phyloP scores from a whole-genome alignment of 2,888 invertebrate species.

The Caenorhabditis sulstoni region DNA sequence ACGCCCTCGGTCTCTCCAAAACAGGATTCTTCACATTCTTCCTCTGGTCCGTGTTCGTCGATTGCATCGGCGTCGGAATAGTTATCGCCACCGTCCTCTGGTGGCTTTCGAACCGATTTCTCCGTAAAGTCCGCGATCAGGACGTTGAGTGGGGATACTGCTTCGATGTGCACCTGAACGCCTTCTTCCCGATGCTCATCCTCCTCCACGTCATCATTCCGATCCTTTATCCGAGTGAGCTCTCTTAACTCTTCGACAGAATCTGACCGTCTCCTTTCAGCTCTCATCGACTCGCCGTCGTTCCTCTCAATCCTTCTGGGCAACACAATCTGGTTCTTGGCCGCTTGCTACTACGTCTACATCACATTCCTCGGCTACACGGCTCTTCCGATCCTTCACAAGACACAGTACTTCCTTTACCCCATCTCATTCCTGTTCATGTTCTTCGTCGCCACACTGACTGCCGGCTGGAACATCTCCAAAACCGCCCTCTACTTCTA shows the following conservation, averaged over 20 bases:
- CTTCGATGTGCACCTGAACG: conserved; percentile 98
- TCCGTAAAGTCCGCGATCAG: conserved; percentile 85
- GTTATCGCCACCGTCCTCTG: conserved; percentile 89
- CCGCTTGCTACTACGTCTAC: conserved; percentile 93
- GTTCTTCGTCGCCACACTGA: conserved; percentile 87
- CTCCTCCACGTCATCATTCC: conserved; percentile 94
- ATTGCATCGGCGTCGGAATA: conserved; percentile 92
- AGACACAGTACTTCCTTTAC: conserved; percentile 89
- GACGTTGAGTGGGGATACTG: conserved; percentile 99
- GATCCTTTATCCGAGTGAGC: conserved; percentile 87
- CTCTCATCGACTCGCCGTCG: conserved; percentile 87
- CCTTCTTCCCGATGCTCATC: conserved; percentile 96
- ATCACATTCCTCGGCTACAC: conserved; percentile 97
- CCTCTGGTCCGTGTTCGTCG: conserved; percentile 93
- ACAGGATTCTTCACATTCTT: conserved; percentile 87
- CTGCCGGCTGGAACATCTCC: conserved; percentile 88
- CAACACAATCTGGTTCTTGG: conserved; percentile 94
- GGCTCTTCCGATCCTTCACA: conserved; percentile 90
- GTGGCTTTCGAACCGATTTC: conserved; percentile 89
- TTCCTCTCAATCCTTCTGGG: conserved; percentile 90
- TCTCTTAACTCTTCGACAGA: conserved; percentile 9
- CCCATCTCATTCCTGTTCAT: conserved; percentile 89
- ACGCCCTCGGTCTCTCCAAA: conserved; percentile 82
- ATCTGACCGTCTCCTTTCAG: conserved; percentile 83
- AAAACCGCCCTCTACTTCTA: conserved; percentile 77